Conservation (phyloP, 1,140 invertebrate genomes). For the Drosophila nigrodunni region DNA sequence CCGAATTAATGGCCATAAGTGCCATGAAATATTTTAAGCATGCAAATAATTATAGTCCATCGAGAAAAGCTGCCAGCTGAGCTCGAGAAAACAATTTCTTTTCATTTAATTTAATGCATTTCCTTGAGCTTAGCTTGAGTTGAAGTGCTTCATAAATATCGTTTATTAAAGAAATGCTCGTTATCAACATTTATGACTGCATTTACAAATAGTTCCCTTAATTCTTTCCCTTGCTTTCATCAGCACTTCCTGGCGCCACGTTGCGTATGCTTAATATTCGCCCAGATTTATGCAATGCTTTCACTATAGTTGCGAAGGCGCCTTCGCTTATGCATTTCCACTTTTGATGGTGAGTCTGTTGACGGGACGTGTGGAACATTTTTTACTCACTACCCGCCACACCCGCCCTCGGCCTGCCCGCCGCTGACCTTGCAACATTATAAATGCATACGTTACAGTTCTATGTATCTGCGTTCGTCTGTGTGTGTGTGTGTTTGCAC, state of each 20-base stretch:
- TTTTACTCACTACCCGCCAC: neutral
- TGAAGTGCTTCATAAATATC: slow-evolving; percentile 48
- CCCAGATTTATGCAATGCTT: slow-evolving; percentile 71
- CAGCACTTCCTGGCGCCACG: slow-evolving; percentile 23
- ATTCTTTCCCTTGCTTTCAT: slow-evolving; percentile 19
- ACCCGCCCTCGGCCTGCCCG: neutral
- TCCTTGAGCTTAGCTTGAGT: slow-evolving; percentile 9
- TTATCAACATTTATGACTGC: slow-evolving; percentile 61
- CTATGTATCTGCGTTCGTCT: neutral
- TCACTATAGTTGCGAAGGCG: slow-evolving; percentile 30
- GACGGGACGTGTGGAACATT: slow-evolving; percentile 32
- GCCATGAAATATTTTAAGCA: slow-evolving; percentile 3
- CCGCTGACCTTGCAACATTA: slow-evolving; percentile 49
- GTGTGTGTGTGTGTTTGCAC: slow-evolving; percentile 12
- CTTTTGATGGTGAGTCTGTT: slow-evolving; percentile 16
- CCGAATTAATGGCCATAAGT: slow-evolving; percentile 25
- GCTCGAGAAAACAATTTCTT: slow-evolving; percentile 6
- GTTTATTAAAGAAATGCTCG: slow-evolving; percentile 57
- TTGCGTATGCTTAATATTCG: slow-evolving; percentile 67
- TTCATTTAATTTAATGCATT: slow-evolving; percentile 54
- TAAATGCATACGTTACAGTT: slow-evolving; percentile 39
- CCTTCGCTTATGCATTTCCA: slow-evolving; percentile 39
- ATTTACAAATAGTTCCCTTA: slow-evolving; percentile 3
- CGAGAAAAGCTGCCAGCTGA: neutral
- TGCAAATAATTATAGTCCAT: slow-evolving; percentile 39